Base-by-base conservation (phyloP, 92 coral and sea anemone genomes). In the Zoanthus sociatus region DNA sequence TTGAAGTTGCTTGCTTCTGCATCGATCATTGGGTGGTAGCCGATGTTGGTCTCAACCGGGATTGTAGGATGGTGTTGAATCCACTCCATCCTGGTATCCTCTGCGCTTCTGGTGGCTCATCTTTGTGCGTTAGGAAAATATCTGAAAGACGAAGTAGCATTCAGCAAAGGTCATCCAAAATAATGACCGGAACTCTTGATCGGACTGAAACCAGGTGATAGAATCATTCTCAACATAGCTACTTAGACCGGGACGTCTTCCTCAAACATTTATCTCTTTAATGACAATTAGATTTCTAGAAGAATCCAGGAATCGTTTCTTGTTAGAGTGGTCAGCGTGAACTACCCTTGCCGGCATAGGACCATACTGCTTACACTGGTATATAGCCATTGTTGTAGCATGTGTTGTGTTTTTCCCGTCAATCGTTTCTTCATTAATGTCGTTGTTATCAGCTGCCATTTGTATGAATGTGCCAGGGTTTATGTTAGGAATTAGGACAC, bases 151-250 rank as follows among this genome's bases (percentile, higher is more conserved):
- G 89, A 30, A 92, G 84, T 10, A 83, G 71, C 90, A 90, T 81
- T 91, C 93, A 92, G 83, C 88, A 76, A 66, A 90, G 37, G 82
- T 92, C 91, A 54, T 86, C 87, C 77, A 74, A 76, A 68, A 91
- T 66, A 44, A n/a, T n/a, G 91, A 89, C 0, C 69, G 81, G 83
- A 90, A 76, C 87, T 85, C 82, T 48, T 71, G 71, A 72, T 79
- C 77, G 53, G 82, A 44, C 77, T 82, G 88, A 68, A 89, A 69
- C 89, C 90, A 92, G 86, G 79, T 47, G 50, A 63, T 86, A 11
- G 71, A 56, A 84, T 83, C 82, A 8, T 84, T 77, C 37, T 75
- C 84, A 21, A 86, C 55, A 83, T 13, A 90, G 71, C 84, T 58
- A 72, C 87, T 48, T 47, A 88, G 46, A 68, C 33, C 64, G 21